Conservation (phyloP, 2,888 invertebrate species). For the Caenorhabditis auriculariae region DNA sequence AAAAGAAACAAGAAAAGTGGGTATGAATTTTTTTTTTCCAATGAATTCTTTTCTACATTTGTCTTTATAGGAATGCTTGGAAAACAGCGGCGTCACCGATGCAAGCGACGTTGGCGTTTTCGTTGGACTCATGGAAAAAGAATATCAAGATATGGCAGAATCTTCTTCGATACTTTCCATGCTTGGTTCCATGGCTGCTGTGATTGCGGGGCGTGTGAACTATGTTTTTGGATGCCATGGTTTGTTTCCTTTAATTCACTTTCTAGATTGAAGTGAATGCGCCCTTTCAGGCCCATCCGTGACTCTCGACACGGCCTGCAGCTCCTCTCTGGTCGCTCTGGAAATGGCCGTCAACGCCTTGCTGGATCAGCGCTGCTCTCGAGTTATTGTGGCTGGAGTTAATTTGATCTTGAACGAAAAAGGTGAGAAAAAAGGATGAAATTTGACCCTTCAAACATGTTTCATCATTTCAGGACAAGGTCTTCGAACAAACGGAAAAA, state of each 20-base stretch:
- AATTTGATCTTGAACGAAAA: constrained; percentile 70
- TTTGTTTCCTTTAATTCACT: no score
- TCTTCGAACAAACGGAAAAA: constrained; percentile 54
- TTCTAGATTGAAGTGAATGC: neutral
- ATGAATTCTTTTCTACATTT: constrained; percentile 1
- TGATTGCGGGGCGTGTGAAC: constrained; percentile 53
- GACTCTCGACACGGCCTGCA: constrained; percentile 93
- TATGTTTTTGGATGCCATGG: constrained; percentile 46
- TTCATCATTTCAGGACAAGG: constrained; percentile 26
- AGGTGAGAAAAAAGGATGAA: constrained; percentile 8
- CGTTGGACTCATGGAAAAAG: constrained; percentile 59
- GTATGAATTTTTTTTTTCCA: no score
- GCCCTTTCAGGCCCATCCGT: constrained; percentile 74
- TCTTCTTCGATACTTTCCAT: constrained; percentile 40
- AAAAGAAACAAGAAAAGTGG: no score
- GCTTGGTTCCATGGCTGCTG: constrained; percentile 46
- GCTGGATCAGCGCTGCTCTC: constrained; percentile 82
- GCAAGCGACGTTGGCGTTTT: constrained; percentile 44
- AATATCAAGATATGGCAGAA: constrained; percentile 49
- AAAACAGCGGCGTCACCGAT: constrained; percentile 40
- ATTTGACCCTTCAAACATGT: neutral
- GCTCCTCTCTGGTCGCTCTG: constrained; percentile 88
- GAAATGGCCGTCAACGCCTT: constrained; percentile 75
- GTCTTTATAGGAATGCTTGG: constrained; percentile 48
- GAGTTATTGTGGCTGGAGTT: constrained; percentile 81